Base-by-base conservation (phyloP, 2,797 vertebrate species). In the Chiroxiphia lanceolata region DNA sequence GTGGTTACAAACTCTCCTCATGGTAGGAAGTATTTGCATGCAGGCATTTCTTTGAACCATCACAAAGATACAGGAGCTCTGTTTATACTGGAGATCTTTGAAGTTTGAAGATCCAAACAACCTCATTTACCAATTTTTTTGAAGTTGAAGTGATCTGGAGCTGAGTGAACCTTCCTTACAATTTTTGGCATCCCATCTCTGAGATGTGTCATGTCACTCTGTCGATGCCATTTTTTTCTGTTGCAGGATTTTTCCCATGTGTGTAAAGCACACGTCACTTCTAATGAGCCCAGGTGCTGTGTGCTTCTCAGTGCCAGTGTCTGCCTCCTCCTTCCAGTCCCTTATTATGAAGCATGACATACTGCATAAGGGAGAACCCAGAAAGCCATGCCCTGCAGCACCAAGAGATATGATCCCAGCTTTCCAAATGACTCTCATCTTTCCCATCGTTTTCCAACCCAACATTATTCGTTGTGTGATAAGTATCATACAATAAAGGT, bases 381-480 rank as follows among this genome's bases (percentile, higher is more conserved):
- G 68, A 93, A 93, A 93, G 53, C 14, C 53, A 60, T 89, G 81
- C 81, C 78, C 79, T 83, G 34, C 56, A 91, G 68, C 70, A 75
- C 13, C 7, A 53, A 45, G 68, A 89, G 64, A 72, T 15, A 23
- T 51, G 14, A 40, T 68, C 45, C 42, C 38, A 54, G n/a, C 7
- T 81, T 93, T 90, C 47, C 45, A 57, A 83, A 34, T 42, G 40
- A 69, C 69, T 27, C 5, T 93, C 21, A 51, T 89, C 63, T 94
- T 82, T 84, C 47, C 67, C 63, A 67, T 80, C 14, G 26, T 48
- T 64, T 83, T 87, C 54, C 57, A 84, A 50, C 79, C 23, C 51
- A 75, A 33, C 16, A 29, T 91, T 88, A 90, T 65, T 83, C 59
- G 81, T 9, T 54, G 38, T 27, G 19, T 51, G 45, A 91, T 91